Evolutionary conservation across 2,888 invertebrate genomes (phyloP), one percentile per base, ranked within the genome.

Genomic region (Drosophila leonis): DNA sequence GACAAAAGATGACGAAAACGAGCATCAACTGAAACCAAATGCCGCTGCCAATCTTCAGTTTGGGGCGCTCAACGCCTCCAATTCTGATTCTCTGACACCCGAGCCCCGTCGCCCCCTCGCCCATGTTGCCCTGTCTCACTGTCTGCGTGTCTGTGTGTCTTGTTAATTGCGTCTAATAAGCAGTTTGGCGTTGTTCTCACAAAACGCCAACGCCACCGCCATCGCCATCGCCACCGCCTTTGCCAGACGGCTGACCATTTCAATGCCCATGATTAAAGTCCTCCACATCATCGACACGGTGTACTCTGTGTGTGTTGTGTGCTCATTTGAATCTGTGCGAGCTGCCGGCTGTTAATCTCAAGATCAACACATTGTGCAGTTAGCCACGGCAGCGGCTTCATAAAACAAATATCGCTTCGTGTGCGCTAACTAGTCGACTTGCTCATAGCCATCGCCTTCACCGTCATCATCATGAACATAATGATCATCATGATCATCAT

Each of bases 121-220:
- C 24, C 24, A 2, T 10, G 15, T 24, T 2, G 13, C 24, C 9
- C n/a, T 9, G 27, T 35, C 51, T 13, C 13, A 5, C 9, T 27
- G 51, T 33, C 44, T 20, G 20, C 12, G 44, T 51, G 48, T 63
- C 31, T 49, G 72, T 82, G 88, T 71, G 75, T 67, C 83, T 78
- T 83, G 89, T 87, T 88, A 88, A 88, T 88, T 88, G 90, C 84
- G 78, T 83, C 90, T 88, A 88, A 90, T 90, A 88, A 88, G 90
- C 90, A 84, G 90, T 83, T 90, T 85, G 88, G 74, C 71, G 88
- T 78, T 85, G 86, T 90, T 88, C 88, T 83, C 90, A 87, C 88
- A 89, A 78, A 90, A 81, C 90, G 79, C 86, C 90, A 86, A 85
- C 90, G 78, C 88, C 63, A 35, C 13, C 35, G 13, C 35, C 90